Evolutionary conservation across 2,797 vertebrate genomes (phyloP).

Genomic region (Arremon brunneinucha): DNA sequence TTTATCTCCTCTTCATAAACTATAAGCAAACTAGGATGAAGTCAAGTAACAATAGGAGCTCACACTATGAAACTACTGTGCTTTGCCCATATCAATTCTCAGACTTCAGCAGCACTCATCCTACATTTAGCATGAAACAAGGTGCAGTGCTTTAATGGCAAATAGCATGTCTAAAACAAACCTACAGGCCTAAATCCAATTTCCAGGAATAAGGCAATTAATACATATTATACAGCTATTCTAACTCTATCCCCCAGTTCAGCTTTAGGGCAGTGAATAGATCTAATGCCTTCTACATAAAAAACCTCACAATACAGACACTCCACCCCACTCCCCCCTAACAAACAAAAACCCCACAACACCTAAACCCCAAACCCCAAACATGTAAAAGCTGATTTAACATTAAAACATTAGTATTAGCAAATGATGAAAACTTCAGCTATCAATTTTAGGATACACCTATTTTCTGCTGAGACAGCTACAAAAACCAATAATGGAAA

Average conservation of each 20-base stretch:
- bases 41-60: background rate
- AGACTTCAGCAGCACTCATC: background rate
- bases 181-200: background rate
- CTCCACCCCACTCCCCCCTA: rapidly evolving
- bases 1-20: background rate
- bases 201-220: background rate
- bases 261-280: background rate
- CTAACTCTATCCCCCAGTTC: background rate
- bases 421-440: background rate
- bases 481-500: background rate
- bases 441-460: background rate
- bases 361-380: background rate
- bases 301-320: background rate
- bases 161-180: background rate
- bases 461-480: background rate
- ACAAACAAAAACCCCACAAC: background rate
- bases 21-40: background rate
- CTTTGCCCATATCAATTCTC: background rate
- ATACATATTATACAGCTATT: background rate
- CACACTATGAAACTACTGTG: background rate
- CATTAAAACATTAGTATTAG: background rate
- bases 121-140: background rate
- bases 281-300: background rate
- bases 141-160: background rate
- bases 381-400: background rate